Evolutionary conservation across 2,888 invertebrate genomes (phyloP).

Genomic region (Stenodema calcarata): DNA sequence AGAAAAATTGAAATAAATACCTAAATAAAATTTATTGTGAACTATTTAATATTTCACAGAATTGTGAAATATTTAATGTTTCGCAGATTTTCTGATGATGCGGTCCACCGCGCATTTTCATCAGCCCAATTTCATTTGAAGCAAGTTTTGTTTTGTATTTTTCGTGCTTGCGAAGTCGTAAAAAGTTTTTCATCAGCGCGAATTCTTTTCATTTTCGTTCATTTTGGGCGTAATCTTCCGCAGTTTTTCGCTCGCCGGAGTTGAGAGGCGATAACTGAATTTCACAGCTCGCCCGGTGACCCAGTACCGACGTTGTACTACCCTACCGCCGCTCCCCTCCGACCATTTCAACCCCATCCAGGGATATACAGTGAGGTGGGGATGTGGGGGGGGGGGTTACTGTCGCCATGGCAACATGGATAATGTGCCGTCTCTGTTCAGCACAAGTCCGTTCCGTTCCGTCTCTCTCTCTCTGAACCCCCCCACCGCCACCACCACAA

Average conservation of each 20-base stretch:
- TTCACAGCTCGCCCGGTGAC: neutral
- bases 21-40: too few species aligned
- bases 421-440: neutral
- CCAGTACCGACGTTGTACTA: neutral
- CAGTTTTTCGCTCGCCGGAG: neutral
- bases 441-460: neutral
- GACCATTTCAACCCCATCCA: neutral
- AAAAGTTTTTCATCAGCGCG: neutral
- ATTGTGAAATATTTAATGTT: too few species aligned
- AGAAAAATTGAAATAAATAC: too few species aligned
- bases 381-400: neutral
- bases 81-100: too few species aligned
- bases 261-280: neutral
- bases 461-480: neutral
- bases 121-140: too few species aligned
- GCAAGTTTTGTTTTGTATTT: too few species aligned
- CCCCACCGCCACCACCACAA: neutral
- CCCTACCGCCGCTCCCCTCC: neutral
- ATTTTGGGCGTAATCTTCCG: neutral
- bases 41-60: too few species aligned
- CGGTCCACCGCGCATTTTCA: too few species aligned
- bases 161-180: too few species aligned
- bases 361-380: neutral
- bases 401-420: slow-evolving; percentile 37
- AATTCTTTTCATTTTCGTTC: neutral